Percentiles rank a stretch among this genome's conserved stretches.
Conservation (phyloP, 2,113 vertebrate species). For the Mobula hypostoma region DNA sequence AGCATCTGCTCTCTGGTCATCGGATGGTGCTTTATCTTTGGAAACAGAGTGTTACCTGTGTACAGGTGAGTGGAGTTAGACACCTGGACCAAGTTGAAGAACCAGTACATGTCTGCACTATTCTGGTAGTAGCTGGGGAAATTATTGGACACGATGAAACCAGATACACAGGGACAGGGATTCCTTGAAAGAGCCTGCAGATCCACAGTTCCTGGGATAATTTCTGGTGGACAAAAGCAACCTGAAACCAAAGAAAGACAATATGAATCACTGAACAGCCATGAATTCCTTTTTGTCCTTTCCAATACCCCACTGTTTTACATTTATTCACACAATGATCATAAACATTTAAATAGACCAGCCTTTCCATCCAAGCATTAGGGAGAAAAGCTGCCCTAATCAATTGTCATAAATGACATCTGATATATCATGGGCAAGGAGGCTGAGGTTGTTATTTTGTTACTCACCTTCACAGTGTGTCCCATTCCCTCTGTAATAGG, state of each 20-base stretch:
- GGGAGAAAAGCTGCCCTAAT: not conserved
- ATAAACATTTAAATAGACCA: not conserved
- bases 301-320: not conserved
- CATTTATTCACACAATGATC: not conserved
- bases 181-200: not conserved
- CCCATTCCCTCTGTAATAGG: not conserved
- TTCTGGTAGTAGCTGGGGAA: not conserved
- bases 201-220: slow-evolving; percentile 13
- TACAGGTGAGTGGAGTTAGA: not conserved
- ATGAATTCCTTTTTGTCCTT: not conserved
- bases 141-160: slow-evolving; percentile 1
- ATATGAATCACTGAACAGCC: not conserved
- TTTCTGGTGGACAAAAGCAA: slow-evolving; percentile 23
- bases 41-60: not conserved
- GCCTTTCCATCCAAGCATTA: not conserved
- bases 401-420: not conserved
- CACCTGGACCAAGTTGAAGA: slow-evolving; percentile 4
- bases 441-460: not conserved
- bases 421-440: not conserved
- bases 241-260: not conserved
- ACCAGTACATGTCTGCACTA: slow-evolving; percentile 24
- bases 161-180: slow-evolving; percentile 8
- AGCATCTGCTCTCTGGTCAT: not conserved
- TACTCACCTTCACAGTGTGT: slow-evolving; percentile 35
- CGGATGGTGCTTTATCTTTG: not conserved